Base-by-base conservation (phyloP, 2,797 vertebrate genomes). In the Alca torda region DNA sequence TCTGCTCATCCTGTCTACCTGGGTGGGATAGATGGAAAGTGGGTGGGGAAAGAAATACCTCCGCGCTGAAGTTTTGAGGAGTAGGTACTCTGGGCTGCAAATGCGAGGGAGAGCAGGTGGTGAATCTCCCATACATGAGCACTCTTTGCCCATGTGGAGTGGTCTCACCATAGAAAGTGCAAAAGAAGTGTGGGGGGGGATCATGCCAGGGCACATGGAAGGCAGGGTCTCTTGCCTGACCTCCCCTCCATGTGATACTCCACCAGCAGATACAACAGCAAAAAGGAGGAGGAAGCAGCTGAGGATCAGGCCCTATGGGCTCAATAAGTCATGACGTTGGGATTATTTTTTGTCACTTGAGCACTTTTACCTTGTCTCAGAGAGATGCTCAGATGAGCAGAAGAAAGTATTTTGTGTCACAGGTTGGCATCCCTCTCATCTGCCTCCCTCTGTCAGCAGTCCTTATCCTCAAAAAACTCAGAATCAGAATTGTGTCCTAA, bases 1-100 rank as follows among this genome's bases (percentile, higher is more conserved):
- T 95, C 90, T 94, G 86, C 50, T 95, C 91, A 85, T 89, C 88
- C 94, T 96, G 56, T 95, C 96, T 96, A 95, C 96, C 96, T 97
- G 95, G 96, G 96, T 96, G 95, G 96, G 96, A 96, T 95, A 92
- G 75, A 90, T 57, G 61, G 81, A 95, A 96, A 95, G 72, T 92
- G 87, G 91, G 92, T 92, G 95, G 82, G 50, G 84, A 91, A 86
- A 92, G 63, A 93, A 92, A 91, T 94, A 92, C 45, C 57, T 94
- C 87, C 5, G 2, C 5, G 4, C 31, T 72, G 78, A 93, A 80
- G 83, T 92, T 53, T 83, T 90, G 72, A 92, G 86, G 72, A 77
- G 78, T 87, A 69, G 31, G 35, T 95, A 74, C 68, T 90, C 72
- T 75, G 78, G 60, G 48, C 72, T 87, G 39, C 77, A 90, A 86